Base-by-base conservation (phyloP, 2,797 vertebrate genomes). In the Anguilla obscura region DNA sequence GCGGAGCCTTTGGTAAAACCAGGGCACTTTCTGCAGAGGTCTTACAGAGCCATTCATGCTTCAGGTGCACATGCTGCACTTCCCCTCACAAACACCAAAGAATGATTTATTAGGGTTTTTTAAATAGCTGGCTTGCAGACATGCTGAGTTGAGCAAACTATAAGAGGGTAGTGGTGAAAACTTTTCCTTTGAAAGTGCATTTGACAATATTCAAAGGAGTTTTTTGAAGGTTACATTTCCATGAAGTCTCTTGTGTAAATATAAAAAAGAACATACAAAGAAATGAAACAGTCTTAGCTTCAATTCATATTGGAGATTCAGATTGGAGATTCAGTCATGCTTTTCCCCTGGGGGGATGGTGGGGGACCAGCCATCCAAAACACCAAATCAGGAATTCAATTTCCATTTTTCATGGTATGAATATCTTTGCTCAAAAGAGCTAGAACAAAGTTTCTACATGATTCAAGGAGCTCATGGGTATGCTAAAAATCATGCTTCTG, bases 181-280 rank as follows among this genome's bases (percentile, higher is more conserved):
- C 90, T 89, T 74, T 89, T 90, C 58, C 88, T 89, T 89, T 88
- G 90, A 90, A 91, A 93, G 91, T 93, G 89, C 87, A 87, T 91
- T 92, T 91, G 93, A 93, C 93, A 91, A 90, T 89, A 87, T 82
- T 90, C 91, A 90, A 91, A 86, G 79, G 89, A 91, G 52, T 87
- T 88, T 87, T 89, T 90, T 90, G 91, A 93, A 87, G 88, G 80
- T 84, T 50, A 45, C 88, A 90, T 88, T 89, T 93, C 92, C 92
- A 91, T 93, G 92, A 93, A 92, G 91, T 88, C 89, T 91, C 92
- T 92, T 90, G 93, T 93, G 93, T 93, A 94, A 93, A 91, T 27
- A 69, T 69, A 93, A 93, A 92, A 91, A 88, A 93, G 90, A 16
- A 90, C 85, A 90, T 21, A n/a, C 14, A n/a, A 45, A 83, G 66